Base-by-base conservation (phyloP, 2,888 invertebrate genomes). In the Drosophila longiperda region DNA sequence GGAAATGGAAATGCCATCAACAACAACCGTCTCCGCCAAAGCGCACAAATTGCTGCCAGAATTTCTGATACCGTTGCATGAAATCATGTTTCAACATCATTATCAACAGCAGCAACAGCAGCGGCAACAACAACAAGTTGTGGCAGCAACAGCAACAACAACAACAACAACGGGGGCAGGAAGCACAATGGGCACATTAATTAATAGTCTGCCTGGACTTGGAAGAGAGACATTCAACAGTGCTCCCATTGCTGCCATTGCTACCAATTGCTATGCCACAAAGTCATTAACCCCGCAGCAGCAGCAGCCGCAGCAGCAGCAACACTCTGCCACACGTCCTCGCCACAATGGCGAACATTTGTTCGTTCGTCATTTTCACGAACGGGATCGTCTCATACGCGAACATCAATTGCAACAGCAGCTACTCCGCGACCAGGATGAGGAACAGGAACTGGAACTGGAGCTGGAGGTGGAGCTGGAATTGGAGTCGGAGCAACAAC, bases 321-420 rank as follows among this genome's bases (percentile, higher is more conserved):
- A 64, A 62, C 80, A 67, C 67, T 75, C 63, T 80, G 68, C 79
- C 40, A 76, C 65, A 73, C 78, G 68, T 50, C 73, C 80, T 45
- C 72, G 53, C 32, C 86, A 72, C 69, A 83, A 72, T 66, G 79
- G 79, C 68, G 92, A 93, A 65, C 91, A 91, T 77, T 78, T 91
- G 68, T 92, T 93, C 74, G 92, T 93, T 60, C 91, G 91, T 73
- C 93, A 92, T 74, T 92, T 92, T 75, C 92, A 93, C 81, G 93
- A 93, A 89, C 91, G 93, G 77, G 93, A 93, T 89, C 93, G 93
- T 71, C 92, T 92, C 74, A 93, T 93, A 88, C 90, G 92, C 76
- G 92, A 93, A 75, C 93, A 93, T 83, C 93, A 93, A 82, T 88
- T 93, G 81, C 92, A 92, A 70, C 92, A 92, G 76, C 92, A 93